Base-by-base conservation (phyloP, 2,888 invertebrate genomes). In the Germaria angustata region DNA sequence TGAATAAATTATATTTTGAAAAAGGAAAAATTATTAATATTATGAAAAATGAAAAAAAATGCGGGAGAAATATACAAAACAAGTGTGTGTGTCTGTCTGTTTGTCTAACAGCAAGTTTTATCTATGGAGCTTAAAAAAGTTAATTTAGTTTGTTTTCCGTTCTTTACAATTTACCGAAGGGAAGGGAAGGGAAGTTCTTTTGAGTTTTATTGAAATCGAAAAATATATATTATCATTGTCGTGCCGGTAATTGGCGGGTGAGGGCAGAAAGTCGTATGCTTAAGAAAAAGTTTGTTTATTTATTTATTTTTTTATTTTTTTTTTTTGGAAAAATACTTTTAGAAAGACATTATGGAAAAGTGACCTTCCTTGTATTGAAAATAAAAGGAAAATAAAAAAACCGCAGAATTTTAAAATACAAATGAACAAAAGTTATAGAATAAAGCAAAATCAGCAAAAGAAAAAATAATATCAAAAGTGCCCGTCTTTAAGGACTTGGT, bases 361-460 rank as follows among this genome's bases (percentile, higher is more conserved):
- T 55, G 41, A 53, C 61, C 51, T 63, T 39, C 61, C 51, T 63
- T 39, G 72, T 55, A 44, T 22, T 46, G 7, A 34, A 76, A 76
- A 66, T 20, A 5, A 28, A 36, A 32, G 7, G 24, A 76, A 76
- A 66, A 24, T 28, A 28, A 36, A 32, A 57, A 55, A 75, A 46
- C 44, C 53, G 17, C 61, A 34, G 11, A 44, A 34, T 41, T 5
- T 39, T 22, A 59, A 39, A 15, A 39, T 6, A 9, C 0, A 39
- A 41, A 32, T 0, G 11, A 53, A 39, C 11, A 59, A 15, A 59
- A 24, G 22, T 28, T 28, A 13, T 11, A 44, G 20, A 65, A 4
- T 24, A 44, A 63, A 61, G 11, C 13, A 34, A 22, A 13, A 24
- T 13, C 9, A 59, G 7, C 9, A 22, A 13, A 53, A 8, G 28